Percentiles rank a stretch among this genome's conserved stretches.
phyloP scores from a whole-genome alignment of 2,888 invertebrate genomes.

The Ophion slaviceki region DNA sequence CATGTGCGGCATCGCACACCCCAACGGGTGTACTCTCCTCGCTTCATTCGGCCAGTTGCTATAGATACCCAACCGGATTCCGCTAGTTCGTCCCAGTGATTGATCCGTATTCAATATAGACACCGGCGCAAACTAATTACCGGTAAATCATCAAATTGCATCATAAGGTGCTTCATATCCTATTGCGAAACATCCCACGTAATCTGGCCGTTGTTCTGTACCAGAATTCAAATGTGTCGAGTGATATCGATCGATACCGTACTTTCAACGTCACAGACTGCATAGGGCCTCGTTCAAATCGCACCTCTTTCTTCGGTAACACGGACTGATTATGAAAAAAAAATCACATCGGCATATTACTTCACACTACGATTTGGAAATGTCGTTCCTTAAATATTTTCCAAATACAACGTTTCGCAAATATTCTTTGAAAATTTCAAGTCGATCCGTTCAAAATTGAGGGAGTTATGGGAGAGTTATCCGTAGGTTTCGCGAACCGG shows the following conservation, averaged over 20 bases:
- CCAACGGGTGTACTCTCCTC: conserved; percentile 13
- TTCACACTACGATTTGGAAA: not conserved
- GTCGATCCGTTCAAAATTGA: too few species aligned
- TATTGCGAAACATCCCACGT: not conserved
- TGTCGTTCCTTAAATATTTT: not conserved
- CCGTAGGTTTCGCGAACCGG: too few species aligned
- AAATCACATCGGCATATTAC: too few species aligned
- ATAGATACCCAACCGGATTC: not conserved
- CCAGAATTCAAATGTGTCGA: too few species aligned
- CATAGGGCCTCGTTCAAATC: too few species aligned
- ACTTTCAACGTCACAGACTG: too few species aligned
- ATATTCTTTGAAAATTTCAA: too few species aligned
- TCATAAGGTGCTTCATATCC: not conserved
- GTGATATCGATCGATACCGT: too few species aligned
- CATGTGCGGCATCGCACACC: conserved; percentile 35
- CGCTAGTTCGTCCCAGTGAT: not conserved
- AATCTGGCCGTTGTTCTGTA: not conserved
- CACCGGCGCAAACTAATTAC: not conserved
- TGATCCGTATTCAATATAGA: not conserved
- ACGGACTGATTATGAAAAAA: too few species aligned
- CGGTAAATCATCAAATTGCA: not conserved
- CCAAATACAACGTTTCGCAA: too few species aligned
- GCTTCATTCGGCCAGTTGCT: conserved; percentile 11
- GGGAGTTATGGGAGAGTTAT: too few species aligned
- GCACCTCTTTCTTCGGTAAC: too few species aligned